phyloP scores from a whole-genome alignment of 1,140 invertebrate genomes.

The Bombyx mandarina region DNA sequence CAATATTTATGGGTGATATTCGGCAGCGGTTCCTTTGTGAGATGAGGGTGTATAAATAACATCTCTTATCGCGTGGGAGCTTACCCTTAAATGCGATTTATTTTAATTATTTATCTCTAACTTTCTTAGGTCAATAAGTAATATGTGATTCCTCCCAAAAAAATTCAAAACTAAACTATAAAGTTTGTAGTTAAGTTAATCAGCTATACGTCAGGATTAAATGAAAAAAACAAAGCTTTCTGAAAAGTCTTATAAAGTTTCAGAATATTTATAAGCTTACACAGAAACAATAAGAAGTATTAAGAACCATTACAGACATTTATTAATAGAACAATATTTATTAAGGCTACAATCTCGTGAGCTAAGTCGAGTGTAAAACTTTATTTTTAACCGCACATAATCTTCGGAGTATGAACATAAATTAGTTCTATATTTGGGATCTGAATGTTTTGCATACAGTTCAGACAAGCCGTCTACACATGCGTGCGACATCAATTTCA shows the following conservation, averaged over 20 bases:
- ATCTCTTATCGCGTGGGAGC: constrained; percentile 69
- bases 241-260: too few species aligned
- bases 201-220: too few species aligned
- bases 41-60: constrained; percentile 69
- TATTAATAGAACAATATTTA: background rate
- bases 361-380: constrained; percentile 28
- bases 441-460: constrained; percentile 66
- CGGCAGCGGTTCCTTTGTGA: constrained; percentile 69
- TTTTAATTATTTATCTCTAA: constrained; percentile 62
- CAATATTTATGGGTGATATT: constrained; percentile 72
- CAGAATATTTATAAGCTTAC: too few species aligned
- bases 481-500: constrained; percentile 69
- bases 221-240: too few species aligned
- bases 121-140: too few species aligned
- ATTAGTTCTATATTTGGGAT: constrained; percentile 67
- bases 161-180: too few species aligned
- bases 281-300: too few species aligned
- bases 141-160: too few species aligned
- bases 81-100: constrained; percentile 67
- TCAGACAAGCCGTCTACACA: constrained; percentile 62
- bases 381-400: constrained; percentile 65
- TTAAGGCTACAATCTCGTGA: background rate
- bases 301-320: too few species aligned
- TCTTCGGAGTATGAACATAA: constrained; percentile 66
- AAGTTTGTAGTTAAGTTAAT: too few species aligned